Conservation (phyloP, 2,888 invertebrate species). For the Hemithea aestivaria region DNA sequence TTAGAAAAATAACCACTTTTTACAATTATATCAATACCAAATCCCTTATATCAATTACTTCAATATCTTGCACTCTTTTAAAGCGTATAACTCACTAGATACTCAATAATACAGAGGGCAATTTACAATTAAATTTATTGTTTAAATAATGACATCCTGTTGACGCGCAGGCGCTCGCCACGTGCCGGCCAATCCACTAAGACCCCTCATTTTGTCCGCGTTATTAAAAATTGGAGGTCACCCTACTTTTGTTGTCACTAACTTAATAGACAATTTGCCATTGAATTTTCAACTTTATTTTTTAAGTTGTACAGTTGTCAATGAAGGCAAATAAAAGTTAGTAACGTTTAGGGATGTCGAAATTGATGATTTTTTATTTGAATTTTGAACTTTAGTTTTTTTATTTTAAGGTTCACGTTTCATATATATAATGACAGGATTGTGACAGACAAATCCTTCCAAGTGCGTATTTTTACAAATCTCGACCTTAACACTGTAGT, state of each 20-base stretch:
- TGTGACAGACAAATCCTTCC: too few relatives aligned
- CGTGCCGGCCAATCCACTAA: conserved; percentile 35
- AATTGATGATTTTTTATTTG: neutral
- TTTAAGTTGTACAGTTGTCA: neutral
- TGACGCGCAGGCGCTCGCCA: conserved; percentile 43
- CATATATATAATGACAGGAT: too few relatives aligned
- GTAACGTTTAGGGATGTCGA: conserved; percentile 10
- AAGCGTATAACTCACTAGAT: conserved; percentile 13
- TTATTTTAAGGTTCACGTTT: too few relatives aligned
- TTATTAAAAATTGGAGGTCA: conserved; percentile 28
- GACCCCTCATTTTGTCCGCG: conserved; percentile 21
- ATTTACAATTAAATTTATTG: conserved; percentile 66
- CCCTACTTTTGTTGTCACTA: conserved; percentile 3
- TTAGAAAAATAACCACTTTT: too few relatives aligned
- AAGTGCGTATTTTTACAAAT: neutral
- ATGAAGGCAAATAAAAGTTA: conserved; percentile 1
- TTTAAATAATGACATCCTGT: conserved; percentile 60
- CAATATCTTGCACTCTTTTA: conserved; percentile 8
- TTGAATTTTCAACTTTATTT: conserved; percentile 5
- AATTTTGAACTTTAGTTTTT: too few relatives aligned
- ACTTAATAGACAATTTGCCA: conserved; percentile 3
- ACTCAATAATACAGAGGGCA: conserved; percentile 29
- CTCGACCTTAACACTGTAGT: neutral
- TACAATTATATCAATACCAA: too few relatives aligned
- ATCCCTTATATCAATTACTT: too few relatives aligned